Conservation (phyloP, 2,797 vertebrate species). For the Podarcis lilfordi region DNA sequence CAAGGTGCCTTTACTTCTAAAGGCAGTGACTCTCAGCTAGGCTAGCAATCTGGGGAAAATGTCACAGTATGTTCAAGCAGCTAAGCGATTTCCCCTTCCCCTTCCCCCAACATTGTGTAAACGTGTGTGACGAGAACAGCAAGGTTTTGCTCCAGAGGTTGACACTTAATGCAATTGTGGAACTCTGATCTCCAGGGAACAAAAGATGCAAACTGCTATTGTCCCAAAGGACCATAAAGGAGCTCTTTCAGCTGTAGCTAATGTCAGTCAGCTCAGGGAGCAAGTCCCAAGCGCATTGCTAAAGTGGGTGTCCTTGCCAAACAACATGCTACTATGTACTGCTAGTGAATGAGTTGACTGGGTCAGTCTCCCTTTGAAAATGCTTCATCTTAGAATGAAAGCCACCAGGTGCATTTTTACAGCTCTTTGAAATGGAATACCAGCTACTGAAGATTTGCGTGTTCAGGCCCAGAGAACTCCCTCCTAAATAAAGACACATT, state of each 20-base stretch:
- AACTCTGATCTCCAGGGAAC: background rate
- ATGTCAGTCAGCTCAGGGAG: constrained; percentile 13
- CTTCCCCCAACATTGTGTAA: background rate
- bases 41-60: background rate
- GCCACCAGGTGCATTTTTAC: background rate
- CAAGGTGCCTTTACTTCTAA: background rate
- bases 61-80: background rate
- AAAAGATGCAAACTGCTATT: constrained; percentile 5
- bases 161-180: background rate
- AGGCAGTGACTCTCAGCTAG: background rate
- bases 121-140: background rate
- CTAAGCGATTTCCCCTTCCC: background rate
- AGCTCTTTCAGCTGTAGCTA: constrained; percentile 20
- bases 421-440: background rate
- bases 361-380: background rate
- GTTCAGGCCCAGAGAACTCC: too few relatives aligned
- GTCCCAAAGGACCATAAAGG: background rate
- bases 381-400: background rate
- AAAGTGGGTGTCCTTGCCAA: background rate
- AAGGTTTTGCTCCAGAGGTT: background rate
- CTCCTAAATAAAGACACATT: too few relatives aligned
- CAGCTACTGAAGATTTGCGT: background rate
- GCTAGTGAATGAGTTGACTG: background rate
- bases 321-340: background rate
- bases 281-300: background rate